Conservation (phyloP, 2,797 vertebrate species). For the Sebastiscus albofasciatus region DNA sequence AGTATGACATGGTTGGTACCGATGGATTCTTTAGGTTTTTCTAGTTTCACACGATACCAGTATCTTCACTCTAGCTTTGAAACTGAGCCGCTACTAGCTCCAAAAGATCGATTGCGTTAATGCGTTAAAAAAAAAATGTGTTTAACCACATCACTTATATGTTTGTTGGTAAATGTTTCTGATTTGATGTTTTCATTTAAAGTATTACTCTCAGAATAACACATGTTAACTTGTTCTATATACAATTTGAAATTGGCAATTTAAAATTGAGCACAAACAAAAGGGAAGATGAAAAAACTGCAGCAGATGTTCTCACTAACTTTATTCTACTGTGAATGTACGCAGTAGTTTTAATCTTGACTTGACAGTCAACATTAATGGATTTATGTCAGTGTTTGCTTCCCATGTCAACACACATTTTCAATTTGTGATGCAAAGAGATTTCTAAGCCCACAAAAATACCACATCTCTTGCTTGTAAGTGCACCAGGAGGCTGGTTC, state of each 20-base stretch:
- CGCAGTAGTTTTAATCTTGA: not conserved
- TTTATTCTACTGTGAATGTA: not conserved
- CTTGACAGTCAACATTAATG: not conserved
- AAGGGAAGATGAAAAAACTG: not conserved
- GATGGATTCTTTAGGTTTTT: too few relatives aligned
- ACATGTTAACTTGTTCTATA: not conserved
- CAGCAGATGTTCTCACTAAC: not conserved
- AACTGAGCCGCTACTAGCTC: too few relatives aligned
- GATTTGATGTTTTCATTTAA: not conserved
- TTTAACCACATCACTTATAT: too few relatives aligned
- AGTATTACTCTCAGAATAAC: not conserved
- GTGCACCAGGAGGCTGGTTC: conserved; percentile 20
- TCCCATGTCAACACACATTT: conserved; percentile 1
- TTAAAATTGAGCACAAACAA: not conserved
- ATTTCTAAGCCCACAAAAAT: conserved; percentile 6
- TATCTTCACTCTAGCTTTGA: too few relatives aligned
- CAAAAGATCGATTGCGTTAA: too few relatives aligned
- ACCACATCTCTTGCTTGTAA: not conserved
- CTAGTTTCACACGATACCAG: too few relatives aligned
- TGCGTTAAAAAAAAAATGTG: too few relatives aligned
- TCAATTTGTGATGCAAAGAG: not conserved
- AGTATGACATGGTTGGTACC: too few relatives aligned
- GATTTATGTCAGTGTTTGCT: not conserved
- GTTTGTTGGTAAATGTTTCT: not conserved
- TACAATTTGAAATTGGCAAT: not conserved